A percentile compares a stretch with the other conserved stretches of the same genome.
Evolutionary conservation across 2,113 vertebrate species (phyloP).

Genomic region (Anolis sagrei): DNA sequence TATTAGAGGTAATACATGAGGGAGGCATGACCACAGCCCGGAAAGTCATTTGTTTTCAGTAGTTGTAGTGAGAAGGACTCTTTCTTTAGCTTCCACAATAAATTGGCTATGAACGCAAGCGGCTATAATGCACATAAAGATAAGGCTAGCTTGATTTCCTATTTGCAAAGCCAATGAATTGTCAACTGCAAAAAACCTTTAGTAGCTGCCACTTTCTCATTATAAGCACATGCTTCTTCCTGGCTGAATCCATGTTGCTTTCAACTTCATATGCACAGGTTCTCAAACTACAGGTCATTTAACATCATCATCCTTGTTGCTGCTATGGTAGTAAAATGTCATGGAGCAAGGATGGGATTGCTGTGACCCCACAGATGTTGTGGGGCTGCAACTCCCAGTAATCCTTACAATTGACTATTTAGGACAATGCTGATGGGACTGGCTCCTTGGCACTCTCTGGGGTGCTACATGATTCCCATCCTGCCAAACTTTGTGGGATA

Average conservation of each 20-base stretch:
- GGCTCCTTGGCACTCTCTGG: too few relatives aligned
- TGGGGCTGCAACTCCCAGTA: too few relatives aligned
- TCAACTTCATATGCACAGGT: neutral
- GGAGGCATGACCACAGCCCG: neutral
- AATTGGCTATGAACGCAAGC: conserved; percentile 44
- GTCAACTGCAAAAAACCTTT: too few relatives aligned
- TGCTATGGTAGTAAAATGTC: neutral
- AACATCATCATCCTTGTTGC: neutral
- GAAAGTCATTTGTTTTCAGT: conserved; percentile 35
- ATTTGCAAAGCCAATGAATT: conserved; percentile 65
- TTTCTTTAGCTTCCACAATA: conserved; percentile 23
- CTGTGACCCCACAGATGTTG: too few relatives aligned
- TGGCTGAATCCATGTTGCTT: too few relatives aligned
- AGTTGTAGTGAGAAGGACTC: conserved; percentile 11
- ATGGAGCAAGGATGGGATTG: neutral
- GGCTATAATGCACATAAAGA: conserved; percentile 42
- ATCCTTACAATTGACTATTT: too few relatives aligned
- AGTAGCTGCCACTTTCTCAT: too few relatives aligned
- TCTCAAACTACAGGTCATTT: neutral
- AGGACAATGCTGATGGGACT: too few relatives aligned
- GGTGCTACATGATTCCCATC: too few relatives aligned
- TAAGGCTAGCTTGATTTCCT: conserved; percentile 69
- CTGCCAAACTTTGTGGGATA: too few relatives aligned
- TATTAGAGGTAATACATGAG: conserved; percentile 32
- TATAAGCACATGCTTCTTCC: too few relatives aligned